Conservation (phyloP, 2,113 vertebrate genomes). For the Megaceryle maxima region DNA sequence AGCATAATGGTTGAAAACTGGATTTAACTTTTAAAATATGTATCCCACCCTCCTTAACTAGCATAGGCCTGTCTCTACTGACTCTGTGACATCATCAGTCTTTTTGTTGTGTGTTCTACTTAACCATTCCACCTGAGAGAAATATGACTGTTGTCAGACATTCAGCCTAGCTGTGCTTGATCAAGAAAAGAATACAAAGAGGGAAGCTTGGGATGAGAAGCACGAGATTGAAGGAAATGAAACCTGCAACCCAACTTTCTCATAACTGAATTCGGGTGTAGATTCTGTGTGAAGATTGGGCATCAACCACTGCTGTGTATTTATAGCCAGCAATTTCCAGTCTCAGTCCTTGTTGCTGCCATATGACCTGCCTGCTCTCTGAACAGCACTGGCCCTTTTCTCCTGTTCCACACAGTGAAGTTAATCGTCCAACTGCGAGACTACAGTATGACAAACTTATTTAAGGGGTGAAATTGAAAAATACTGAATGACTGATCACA, state of each 20-base stretch:
- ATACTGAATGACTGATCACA: background rate
- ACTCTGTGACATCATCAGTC: background rate
- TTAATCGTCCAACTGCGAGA: accelerated
- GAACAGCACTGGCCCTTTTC: background rate
- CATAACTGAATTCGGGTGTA: background rate
- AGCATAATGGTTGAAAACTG: background rate
- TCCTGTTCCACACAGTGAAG: background rate
- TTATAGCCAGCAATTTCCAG: background rate
- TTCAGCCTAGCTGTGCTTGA: background rate
- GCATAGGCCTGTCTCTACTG: background rate
- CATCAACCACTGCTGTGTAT: background rate
- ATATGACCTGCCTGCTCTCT: background rate
- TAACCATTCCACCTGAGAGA: background rate
- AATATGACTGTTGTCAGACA: background rate
- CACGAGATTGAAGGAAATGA: background rate
- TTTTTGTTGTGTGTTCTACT: background rate
- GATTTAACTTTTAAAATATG: background rate
- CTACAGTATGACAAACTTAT: background rate
- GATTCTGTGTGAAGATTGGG: background rate
- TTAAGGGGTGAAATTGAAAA: background rate
- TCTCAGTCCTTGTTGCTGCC: background rate
- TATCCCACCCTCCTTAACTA: background rate
- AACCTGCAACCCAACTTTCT: background rate
- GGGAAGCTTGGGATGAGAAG: background rate
- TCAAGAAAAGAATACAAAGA: background rate